Base-by-base conservation (phyloP, 2,888 invertebrate species). In the Allophyes oxyacanthae region DNA sequence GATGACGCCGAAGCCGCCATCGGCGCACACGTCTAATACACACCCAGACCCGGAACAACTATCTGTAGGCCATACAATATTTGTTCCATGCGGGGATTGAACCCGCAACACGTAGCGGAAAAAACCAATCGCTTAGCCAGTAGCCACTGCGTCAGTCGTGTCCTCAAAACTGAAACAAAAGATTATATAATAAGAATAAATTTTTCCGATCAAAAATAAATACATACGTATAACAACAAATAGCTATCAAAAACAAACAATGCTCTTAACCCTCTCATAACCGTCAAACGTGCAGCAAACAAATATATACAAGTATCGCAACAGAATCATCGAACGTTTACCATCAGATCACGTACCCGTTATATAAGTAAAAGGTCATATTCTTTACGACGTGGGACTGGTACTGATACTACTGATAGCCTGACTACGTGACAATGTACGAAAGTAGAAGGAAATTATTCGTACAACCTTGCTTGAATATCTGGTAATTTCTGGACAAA, bases 281-380 rank as follows among this genome's bases (percentile, higher is more conserved):
- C 68, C 55, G 43, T 76, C 55, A 64, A 66, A 69, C 64, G 60
- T 69, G 45, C 45, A 34, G 60, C 53, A 50, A 59, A 73, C 74
- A 71, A 71, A 59, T 58, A 61, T 50, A 55, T 52, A 62, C 70
- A 73, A 76, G 61, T 67, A 69, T 65, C 52, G 67, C 58, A 58
- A 73, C 63, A 65, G 55, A 64, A 68, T 79, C 76, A 83, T 84
- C 72, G 74, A 72, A 67, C 70, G 70, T 82, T 82, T 76, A 70
- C 41, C 61, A 54, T 49, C 83, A 73, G 53, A 59, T 81, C 82
- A 82, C 82, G 84, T 83, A 60, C 67, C 15, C 49, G 78, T 66
- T 76, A 86, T 86, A 87, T 80, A 81, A 81, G 84, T 84, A 86
- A 85, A 82, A 77, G 81, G 81, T 72, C 73, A 79, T 86, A 81